phyloP scores from a whole-genome alignment of 2,113 vertebrate species.

The Saguinus midas region DNA sequence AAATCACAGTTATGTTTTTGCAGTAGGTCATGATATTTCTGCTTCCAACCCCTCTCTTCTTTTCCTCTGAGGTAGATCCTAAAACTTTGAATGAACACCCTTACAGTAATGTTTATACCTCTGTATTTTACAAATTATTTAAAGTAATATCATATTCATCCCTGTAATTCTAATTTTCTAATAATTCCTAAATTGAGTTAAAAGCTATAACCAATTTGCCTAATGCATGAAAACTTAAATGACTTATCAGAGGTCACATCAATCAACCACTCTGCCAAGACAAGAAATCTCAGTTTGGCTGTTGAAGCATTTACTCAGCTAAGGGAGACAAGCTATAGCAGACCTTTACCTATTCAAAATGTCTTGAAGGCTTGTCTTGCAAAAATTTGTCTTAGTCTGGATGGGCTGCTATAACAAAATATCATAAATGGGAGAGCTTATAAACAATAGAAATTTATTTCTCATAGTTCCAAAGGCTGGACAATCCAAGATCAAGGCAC shows the following conservation, averaged over 20 bases:
- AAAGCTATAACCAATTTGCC: background rate
- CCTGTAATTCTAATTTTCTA: conserved; percentile 6
- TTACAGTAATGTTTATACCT: background rate
- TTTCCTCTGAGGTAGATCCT: background rate
- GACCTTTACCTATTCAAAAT: background rate
- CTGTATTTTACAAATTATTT: background rate
- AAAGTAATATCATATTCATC: background rate
- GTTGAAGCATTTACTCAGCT: background rate
- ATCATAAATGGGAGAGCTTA: background rate
- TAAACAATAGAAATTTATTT: background rate
- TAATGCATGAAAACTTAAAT: background rate
- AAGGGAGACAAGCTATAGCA: background rate
- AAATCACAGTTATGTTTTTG: conserved; percentile 55
- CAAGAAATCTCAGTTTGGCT: background rate
- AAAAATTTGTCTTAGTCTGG: background rate
- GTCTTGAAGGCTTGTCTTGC: background rate
- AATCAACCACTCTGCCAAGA: background rate
- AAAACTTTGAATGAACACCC: background rate
- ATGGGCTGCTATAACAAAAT: background rate
- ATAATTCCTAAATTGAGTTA: background rate
- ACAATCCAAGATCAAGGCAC: background rate
- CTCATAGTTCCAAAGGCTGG: background rate
- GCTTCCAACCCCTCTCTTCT: background rate
- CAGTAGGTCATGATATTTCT: background rate
- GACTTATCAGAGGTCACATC: background rate